Percentiles rank a stretch among this genome's conserved stretches.
Evolutionary conservation across 37 sponge, comb jelly and placozoan genomes (phyloP).

Genomic region (Halisarca cf. caerulea): DNA sequence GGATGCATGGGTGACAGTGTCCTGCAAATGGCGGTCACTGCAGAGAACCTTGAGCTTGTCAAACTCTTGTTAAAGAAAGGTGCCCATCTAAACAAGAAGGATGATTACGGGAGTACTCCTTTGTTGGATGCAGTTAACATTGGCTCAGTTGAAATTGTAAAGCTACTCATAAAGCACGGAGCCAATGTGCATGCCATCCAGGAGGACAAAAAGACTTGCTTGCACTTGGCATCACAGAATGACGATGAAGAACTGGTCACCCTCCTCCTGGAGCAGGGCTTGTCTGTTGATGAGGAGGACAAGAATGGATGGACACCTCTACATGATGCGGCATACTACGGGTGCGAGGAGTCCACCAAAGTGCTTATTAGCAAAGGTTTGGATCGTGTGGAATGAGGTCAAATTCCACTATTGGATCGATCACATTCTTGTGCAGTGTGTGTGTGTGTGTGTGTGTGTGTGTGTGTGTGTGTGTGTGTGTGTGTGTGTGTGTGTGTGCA

Average conservation of each 20-base stretch:
- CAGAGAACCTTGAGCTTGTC: not conserved
- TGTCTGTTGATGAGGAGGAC: conserved; percentile 1
- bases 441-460: too few species aligned
- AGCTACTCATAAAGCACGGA: not conserved
- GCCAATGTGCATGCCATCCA: conserved; percentile 3
- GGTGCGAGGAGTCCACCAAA: not conserved
- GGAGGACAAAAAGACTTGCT: not conserved
- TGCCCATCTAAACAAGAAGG: not conserved
- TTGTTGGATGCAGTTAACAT: conserved; percentile 17
- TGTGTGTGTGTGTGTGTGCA: too few species aligned
- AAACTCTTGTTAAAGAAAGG: conserved; percentile 27
- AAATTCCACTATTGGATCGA: too few species aligned
- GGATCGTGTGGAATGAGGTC: too few species aligned
- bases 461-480: too few species aligned
- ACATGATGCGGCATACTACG: conserved; percentile 24
- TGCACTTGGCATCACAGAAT: conserved; percentile 21
- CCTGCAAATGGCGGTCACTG: conserved; percentile 5
- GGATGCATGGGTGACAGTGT: not conserved
- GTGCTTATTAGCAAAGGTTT: not conserved
- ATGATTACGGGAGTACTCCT: conserved; percentile 24
- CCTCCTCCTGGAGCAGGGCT: not conserved
- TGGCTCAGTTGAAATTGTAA: not conserved
- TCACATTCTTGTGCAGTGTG: too few species aligned
- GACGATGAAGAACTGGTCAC: conserved; percentile 2
- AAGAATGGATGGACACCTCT: conserved; percentile 31